Conservation (phyloP, 2,888 invertebrate genomes). For the Volucella inanis region DNA sequence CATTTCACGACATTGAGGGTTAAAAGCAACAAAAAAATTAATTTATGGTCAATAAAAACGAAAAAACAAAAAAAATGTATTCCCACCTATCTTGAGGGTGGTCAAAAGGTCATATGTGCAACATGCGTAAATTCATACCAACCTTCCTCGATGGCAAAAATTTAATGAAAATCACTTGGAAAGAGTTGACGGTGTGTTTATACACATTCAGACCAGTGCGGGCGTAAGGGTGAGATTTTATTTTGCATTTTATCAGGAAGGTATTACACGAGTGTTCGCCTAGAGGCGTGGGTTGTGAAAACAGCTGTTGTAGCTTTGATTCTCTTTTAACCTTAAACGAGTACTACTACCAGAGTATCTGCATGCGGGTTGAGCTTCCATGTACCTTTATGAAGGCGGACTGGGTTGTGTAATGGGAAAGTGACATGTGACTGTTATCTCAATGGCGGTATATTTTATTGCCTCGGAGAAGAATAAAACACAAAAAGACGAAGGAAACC, state of each 20-base stretch:
- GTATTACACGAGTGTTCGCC: conserved; percentile 18
- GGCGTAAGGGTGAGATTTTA: conserved; percentile 4
- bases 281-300: conserved; percentile 24
- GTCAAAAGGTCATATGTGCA: conserved; percentile 13
- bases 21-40: conserved; percentile 42
- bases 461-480: background rate
- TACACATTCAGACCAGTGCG: conserved; percentile 31
- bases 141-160: conserved; percentile 43
- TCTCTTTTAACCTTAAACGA: conserved; percentile 20
- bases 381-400: background rate
- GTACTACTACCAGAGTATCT: background rate
- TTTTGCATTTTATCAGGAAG: conserved; percentile 46
- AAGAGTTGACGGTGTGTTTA: conserved; percentile 48
- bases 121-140: conserved; percentile 22
- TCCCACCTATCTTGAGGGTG: background rate
- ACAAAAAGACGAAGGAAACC: no score
- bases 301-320: conserved; percentile 50
- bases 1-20: conserved; percentile 29
- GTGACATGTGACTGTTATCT: conserved; percentile 69
- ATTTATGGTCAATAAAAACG: conserved; percentile 50
- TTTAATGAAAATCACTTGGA: conserved; percentile 66
- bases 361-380: background rate
- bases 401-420: conserved; percentile 44
- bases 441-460: conserved; percentile 33
- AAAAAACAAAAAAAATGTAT: no score